Evolutionary conservation across 23 tunicate species (phyloP), one percentile per base, ranked within the genome.

Genomic region (Clavelina lepadiformis): DNA sequence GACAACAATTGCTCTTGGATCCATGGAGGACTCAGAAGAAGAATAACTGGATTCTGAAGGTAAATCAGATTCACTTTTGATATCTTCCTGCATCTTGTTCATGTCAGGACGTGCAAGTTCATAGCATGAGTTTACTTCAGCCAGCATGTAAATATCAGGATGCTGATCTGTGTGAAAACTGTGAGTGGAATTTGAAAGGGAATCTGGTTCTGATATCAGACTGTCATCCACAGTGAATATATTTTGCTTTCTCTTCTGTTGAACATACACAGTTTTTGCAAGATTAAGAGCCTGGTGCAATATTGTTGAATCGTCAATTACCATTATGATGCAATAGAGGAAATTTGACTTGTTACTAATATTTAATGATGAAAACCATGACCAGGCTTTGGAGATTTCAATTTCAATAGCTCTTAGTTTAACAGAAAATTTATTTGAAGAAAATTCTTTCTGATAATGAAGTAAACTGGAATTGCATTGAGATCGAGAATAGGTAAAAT

Each of bases 401-500:
- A 3, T 46, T 45, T 46, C 57, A 23, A 66, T 28, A 5, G 28
- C 35, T 63, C 28, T 36, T 3, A 20, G 7, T 7, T 50, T 63
- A 3, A 63, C 5, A 3, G 23, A 18, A 46, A 4, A n/a, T 46
- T 66, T 44, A 18, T 66, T 66, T 46, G 57, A 25, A 8, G 72
- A 46, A 7, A 66, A 46, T 5, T 31, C 26, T 45, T 66, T 46
- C 20, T 46, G 72, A 13, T 66, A 56, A 3, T 31, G 22, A 3
- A 66, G 22, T 27, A 66, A 66, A 23, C 72, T 66, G 28, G 72
- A 66, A 27, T 66, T 66, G 36, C 72, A 66, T 36, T 66, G 72
- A 45, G 72, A 66, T 3, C 72, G 56, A 46, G 72, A 66, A 33
- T 66, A 66, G 11, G 57, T 66, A 36, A 66, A 66, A 66, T 66